phyloP scores from a whole-genome alignment of 2,888 invertebrate genomes.

The Brenthis hecate region DNA sequence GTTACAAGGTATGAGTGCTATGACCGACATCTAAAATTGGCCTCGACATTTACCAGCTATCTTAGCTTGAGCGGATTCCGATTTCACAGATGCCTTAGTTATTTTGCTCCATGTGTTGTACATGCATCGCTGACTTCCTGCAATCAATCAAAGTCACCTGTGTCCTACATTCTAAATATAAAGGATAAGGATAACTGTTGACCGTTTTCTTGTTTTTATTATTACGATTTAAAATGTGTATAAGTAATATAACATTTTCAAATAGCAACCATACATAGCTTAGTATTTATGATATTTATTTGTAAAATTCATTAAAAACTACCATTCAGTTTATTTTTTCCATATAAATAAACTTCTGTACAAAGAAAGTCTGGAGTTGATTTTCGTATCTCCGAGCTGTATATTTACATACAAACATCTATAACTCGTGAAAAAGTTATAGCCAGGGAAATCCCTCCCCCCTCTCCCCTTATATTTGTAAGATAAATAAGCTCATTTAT shows the following conservation, averaged over 20 bases:
- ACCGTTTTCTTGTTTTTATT: neutral
- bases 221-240: neutral
- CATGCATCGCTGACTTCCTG: slow-evolving; percentile 18
- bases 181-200: slow-evolving; percentile 5
- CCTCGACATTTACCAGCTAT: slow-evolving; percentile 54
- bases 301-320: no score
- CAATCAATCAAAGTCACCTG: slow-evolving; percentile 22
- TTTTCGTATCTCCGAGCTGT: no score
- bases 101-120: slow-evolving; percentile 21
- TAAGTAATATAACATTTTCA: neutral
- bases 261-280: no score
- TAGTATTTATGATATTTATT: no score
- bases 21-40: slow-evolving; percentile 71
- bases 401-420: no score
- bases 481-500: no score
- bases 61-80: slow-evolving; percentile 24
- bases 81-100: slow-evolving; percentile 17
- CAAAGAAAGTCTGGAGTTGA: no score
- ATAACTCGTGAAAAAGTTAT: no score
- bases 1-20: slow-evolving; percentile 25
- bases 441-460: no score
- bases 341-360: no score
- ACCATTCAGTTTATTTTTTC: no score
- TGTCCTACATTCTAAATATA: slow-evolving; percentile 15
- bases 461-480: no score